These are phyloP conservation scores for Lasioglossum villosulum DNA, from an alignment of 2,888 invertebrate species.

Conservation along the genomic window DNA sequence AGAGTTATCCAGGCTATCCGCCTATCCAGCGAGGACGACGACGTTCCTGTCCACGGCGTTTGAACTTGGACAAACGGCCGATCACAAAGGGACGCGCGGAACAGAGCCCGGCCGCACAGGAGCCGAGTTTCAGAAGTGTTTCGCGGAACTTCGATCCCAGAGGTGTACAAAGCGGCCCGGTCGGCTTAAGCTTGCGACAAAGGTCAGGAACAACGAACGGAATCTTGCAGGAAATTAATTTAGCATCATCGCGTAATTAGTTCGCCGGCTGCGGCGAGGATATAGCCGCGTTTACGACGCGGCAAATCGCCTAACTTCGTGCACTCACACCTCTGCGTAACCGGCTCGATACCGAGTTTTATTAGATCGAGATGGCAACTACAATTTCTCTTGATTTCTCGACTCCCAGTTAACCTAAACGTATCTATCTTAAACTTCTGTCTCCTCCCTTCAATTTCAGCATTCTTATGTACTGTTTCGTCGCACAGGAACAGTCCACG, in stretches of 20 bases:
- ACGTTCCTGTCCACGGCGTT: slow-evolving; percentile 34
- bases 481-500: too few relatives aligned
- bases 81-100: slow-evolving; percentile 48
- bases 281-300: slow-evolving; percentile 14
- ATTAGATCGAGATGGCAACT: neutral
- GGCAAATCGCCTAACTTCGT: neutral
- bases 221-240: slow-evolving; percentile 58
- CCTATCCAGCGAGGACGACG: neutral
- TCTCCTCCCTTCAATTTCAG: neutral
- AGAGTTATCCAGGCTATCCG: neutral
- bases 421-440: neutral
- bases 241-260: slow-evolving; percentile 49
- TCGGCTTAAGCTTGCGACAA: slow-evolving; percentile 44
- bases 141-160: slow-evolving; percentile 42
- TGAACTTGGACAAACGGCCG: slow-evolving; percentile 49
- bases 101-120: slow-evolving; percentile 9
- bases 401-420: neutral
- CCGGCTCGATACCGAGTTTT: neutral
- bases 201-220: slow-evolving; percentile 55
- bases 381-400: neutral
- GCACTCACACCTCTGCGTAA: neutral
- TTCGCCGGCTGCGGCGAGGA: slow-evolving; percentile 19
- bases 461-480: too few relatives aligned
- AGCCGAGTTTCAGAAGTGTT: slow-evolving; percentile 42
- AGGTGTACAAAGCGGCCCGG: slow-evolving; percentile 37